Evolutionary conservation across 2,797 vertebrate genomes (phyloP).

Genomic region (Ataeniobius toweri): DNA sequence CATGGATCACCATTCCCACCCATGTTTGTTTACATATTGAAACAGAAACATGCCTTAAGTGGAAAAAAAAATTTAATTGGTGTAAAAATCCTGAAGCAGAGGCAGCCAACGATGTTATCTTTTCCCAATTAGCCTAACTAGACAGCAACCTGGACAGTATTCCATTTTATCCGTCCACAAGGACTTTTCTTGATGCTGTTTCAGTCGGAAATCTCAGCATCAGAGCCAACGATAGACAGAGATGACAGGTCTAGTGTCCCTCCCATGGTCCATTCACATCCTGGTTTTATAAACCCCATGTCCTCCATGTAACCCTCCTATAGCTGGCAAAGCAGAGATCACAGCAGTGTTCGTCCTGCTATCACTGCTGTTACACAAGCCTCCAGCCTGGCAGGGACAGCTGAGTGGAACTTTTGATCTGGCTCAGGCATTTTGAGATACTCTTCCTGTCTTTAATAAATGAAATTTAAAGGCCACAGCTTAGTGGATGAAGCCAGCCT

Average conservation of each 20-base stretch:
- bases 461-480: constrained; percentile 53
- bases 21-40: no score
- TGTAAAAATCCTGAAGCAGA: not conserved
- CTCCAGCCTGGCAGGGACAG: constrained; percentile 25
- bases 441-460: constrained; percentile 43
- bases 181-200: constrained; percentile 5
- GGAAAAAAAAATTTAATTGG: not conserved
- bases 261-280: constrained; percentile 48
- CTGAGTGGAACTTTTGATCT: constrained; percentile 21
- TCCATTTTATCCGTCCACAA: constrained; percentile 4
- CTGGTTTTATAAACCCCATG: constrained; percentile 39
- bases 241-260: constrained; percentile 33
- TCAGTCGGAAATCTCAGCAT: constrained; percentile 29
- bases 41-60: no score
- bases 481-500: constrained; percentile 34
- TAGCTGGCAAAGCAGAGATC: constrained; percentile 37
- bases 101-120: not conserved
- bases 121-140: constrained; percentile 26
- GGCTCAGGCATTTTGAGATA: constrained; percentile 24
- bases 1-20: no score
- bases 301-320: constrained; percentile 37
- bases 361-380: constrained; percentile 52
- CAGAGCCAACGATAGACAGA: constrained; percentile 55
- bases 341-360: constrained; percentile 36
- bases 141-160: constrained; percentile 35